These are phyloP conservation scores for Scalopus aquaticus DNA, from an alignment of 2,113 vertebrate species.

Conservation along the genomic window DNA sequence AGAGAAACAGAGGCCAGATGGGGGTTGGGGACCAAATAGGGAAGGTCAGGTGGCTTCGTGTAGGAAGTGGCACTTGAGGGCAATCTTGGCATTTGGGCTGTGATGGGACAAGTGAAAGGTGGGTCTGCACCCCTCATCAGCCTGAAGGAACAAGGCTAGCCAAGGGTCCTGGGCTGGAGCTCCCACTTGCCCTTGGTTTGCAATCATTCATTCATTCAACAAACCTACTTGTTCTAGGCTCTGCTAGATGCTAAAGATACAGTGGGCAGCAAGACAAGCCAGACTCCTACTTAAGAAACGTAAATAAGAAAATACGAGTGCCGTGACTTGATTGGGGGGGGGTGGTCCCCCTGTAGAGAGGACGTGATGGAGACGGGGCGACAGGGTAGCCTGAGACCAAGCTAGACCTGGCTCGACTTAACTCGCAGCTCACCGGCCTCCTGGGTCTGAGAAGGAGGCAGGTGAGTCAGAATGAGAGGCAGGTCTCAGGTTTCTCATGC, in stretches of 20 bases:
- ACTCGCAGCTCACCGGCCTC: background rate
- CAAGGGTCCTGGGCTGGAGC: background rate
- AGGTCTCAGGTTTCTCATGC: background rate
- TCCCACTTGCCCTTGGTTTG: background rate
- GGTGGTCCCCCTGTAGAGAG: too few species aligned
- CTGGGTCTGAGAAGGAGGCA: background rate
- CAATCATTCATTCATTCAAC: too few species aligned
- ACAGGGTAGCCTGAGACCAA: background rate
- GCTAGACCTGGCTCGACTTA: background rate
- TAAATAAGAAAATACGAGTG: too few species aligned
- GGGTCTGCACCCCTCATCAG: background rate
- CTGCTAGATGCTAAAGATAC: background rate
- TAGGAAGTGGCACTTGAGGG: background rate
- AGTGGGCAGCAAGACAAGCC: background rate
- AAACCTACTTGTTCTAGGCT: accelerated
- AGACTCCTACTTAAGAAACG: background rate
- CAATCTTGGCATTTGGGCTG: background rate
- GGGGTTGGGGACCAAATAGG: background rate
- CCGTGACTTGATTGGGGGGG: too few species aligned
- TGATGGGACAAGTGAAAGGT: background rate
- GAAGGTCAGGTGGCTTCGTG: background rate
- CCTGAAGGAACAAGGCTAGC: background rate
- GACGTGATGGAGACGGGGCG: background rate
- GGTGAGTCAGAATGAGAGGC: background rate
- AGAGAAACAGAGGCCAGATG: background rate